Base-by-base conservation (phyloP, 2,888 invertebrate species). In the Chrysotoxum bicinctum region DNA sequence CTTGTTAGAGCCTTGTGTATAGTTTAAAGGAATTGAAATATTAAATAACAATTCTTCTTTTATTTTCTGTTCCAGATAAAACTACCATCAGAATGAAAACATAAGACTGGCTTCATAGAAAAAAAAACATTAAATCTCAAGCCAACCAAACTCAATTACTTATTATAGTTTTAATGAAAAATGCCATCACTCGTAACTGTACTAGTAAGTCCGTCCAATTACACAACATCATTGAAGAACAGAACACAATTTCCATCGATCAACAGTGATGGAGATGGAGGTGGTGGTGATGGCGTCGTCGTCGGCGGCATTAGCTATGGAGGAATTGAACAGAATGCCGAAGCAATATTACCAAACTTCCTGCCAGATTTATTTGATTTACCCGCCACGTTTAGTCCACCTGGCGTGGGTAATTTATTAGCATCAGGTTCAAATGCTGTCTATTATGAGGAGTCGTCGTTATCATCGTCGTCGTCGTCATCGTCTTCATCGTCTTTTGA, bases 381-480 rank as follows among this genome's bases (percentile, higher is more conserved):
- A 87, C 89, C 91, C 40, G 76, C 84, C 56, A 88, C 90, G 62
- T 89, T 89, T 68, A 89, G 90, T 87, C 89, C 90, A 88, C 91
- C 91, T 48, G 89, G 89, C 48, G 90, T 91, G 77, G 91, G 89
- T 84, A 91, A 90, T 87, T 87, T 91, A 50, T 60, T 87, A 87
- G 89, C 88, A 87, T 73, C 76, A 21, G 77, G 70, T 43, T 82
- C 86, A 62, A 82, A 91, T 88, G 91, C 90, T 83, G 91, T 90
- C 87, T 90, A 91, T 73, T 90, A 90, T 76, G 91, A 91, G 88
- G 91, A 91, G 91, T 91, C 88, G 88, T 90, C 88, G 89, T 16
- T 90, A 88, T 90, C 88, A 19, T 45, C 30, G 10, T 43, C 64
- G 3, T 43, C 60, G n/a, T 40, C 62, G 3, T 26, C 60, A 3